phyloP scores from a whole-genome alignment of 2,797 vertebrate genomes.

The Enteromius treurensis region DNA sequence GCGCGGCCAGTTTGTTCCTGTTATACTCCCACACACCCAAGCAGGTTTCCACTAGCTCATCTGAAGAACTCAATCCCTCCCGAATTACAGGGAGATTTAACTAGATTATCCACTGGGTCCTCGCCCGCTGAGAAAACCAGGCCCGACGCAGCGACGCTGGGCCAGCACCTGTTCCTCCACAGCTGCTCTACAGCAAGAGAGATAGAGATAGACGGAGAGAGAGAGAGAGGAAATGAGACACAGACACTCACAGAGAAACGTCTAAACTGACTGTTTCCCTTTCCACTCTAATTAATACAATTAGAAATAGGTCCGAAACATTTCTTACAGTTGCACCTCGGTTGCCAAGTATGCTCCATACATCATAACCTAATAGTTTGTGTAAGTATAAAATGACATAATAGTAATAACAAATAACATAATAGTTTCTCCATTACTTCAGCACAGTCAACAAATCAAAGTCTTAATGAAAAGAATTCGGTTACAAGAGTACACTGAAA shows the following conservation, averaged over 20 bases:
- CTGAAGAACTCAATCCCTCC: slow-evolving; percentile 82
- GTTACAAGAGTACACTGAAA: slow-evolving; percentile 75
- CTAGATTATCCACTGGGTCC: slow-evolving; percentile 74
- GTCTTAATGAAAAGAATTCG: slow-evolving; percentile 67
- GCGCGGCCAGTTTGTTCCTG: slow-evolving; percentile 68
- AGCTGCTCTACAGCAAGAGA: slow-evolving; percentile 59
- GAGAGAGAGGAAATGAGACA: slow-evolving; percentile 44
- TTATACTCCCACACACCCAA: slow-evolving; percentile 75
- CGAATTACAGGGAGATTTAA: slow-evolving; percentile 85
- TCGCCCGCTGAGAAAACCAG: slow-evolving; percentile 78
- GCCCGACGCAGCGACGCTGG: slow-evolving; percentile 79
- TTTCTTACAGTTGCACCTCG: neutral
- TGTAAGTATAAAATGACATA: slow-evolving; percentile 66
- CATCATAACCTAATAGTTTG: slow-evolving; percentile 66
- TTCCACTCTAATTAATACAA: slow-evolving; percentile 47
- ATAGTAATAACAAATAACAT: slow-evolving; percentile 64
- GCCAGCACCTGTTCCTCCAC: slow-evolving; percentile 79
- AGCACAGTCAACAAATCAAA: slow-evolving; percentile 70
- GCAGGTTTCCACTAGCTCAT: slow-evolving; percentile 82
- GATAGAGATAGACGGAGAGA: slow-evolving; percentile 55
- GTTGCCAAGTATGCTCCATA: slow-evolving; percentile 13
- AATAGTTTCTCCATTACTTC: slow-evolving; percentile 71
- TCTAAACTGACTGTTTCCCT: slow-evolving; percentile 50
- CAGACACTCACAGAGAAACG: slow-evolving; percentile 29
- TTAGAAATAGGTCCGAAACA: slow-evolving; percentile 14